Evolutionary conservation across 1,140 invertebrate genomes (phyloP).

Genomic region (Eupeodes corollae): DNA sequence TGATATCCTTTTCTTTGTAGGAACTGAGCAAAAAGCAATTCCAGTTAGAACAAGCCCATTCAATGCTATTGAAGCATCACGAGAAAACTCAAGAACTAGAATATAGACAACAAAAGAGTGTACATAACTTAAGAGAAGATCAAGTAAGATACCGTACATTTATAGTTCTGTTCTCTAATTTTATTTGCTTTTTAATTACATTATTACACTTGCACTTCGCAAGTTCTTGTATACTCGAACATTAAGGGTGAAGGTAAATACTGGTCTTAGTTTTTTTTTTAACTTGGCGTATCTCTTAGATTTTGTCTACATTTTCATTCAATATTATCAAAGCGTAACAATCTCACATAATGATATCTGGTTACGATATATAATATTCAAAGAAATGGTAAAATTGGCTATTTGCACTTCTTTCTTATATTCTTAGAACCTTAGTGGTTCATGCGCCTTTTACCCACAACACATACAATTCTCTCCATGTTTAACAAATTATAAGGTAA

Average conservation of each 20-base stretch:
- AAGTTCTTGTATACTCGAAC: not conserved
- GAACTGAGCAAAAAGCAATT: conserved; percentile 89
- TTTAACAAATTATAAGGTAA: too few relatives aligned
- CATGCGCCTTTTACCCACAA: too few relatives aligned
- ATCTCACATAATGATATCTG: too few relatives aligned
- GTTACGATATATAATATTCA: too few relatives aligned
- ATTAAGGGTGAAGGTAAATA: not conserved
- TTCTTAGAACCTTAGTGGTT: too few relatives aligned
- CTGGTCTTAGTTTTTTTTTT: not conserved
- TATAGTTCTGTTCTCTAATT: not conserved
- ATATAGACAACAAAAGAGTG: conserved; percentile 86
- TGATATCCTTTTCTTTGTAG: conserved; percentile 39
- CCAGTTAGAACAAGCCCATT: conserved; percentile 88
- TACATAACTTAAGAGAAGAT: conserved; percentile 76
- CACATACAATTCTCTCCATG: too few relatives aligned
- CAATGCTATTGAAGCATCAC: conserved; percentile 91
- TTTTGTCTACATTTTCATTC: too few relatives aligned
- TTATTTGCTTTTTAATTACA: too few relatives aligned
- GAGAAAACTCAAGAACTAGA: conserved; percentile 94
- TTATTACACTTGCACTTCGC: too few relatives aligned
- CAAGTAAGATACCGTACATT: conserved; percentile 45
- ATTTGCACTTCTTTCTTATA: too few relatives aligned
- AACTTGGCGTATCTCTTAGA: not conserved
- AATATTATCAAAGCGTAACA: too few relatives aligned
- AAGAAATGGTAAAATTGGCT: too few relatives aligned